Conservation (phyloP, 2,113 vertebrate genomes). For the Coptodon rendalli region DNA sequence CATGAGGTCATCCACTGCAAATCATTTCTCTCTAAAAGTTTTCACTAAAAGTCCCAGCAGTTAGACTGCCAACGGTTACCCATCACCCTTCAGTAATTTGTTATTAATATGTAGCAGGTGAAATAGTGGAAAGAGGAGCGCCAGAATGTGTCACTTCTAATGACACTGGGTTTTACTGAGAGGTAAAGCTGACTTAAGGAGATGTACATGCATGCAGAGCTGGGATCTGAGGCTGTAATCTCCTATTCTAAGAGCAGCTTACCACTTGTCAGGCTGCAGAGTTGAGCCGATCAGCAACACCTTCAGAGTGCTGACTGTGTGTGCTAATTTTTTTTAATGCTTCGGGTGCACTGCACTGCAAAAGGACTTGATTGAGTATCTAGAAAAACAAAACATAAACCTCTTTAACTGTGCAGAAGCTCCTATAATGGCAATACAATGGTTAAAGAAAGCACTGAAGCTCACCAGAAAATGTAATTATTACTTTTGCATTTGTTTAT, state of each 20-base stretch:
- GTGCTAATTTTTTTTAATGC: neutral
- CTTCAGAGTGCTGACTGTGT: slow-evolving; percentile 3
- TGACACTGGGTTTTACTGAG: slow-evolving; percentile 47
- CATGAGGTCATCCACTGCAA: neutral
- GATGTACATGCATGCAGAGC: slow-evolving; percentile 63
- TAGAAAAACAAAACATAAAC: neutral
- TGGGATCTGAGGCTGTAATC: slow-evolving; percentile 67
- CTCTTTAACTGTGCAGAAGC: neutral
- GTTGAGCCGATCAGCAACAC: slow-evolving; percentile 22
- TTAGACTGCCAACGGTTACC: neutral
- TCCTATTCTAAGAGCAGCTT: slow-evolving; percentile 56
- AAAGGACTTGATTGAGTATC: neutral
- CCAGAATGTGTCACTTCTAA: slow-evolving; percentile 34
- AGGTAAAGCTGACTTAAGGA: slow-evolving; percentile 61
- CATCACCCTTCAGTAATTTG: neutral
- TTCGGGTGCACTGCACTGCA: neutral
- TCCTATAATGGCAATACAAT: neutral
- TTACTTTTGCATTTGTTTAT: neutral
- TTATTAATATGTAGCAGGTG: neutral
- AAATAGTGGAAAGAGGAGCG: neutral
- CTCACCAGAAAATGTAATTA: neutral
- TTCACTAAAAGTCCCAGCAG: neutral
- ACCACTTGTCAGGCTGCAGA: slow-evolving; percentile 51
- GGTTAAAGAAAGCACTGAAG: neutral
- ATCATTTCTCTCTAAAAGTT: neutral